Base-by-base conservation (phyloP, 2,113 vertebrate species). In the Numenius arquata region DNA sequence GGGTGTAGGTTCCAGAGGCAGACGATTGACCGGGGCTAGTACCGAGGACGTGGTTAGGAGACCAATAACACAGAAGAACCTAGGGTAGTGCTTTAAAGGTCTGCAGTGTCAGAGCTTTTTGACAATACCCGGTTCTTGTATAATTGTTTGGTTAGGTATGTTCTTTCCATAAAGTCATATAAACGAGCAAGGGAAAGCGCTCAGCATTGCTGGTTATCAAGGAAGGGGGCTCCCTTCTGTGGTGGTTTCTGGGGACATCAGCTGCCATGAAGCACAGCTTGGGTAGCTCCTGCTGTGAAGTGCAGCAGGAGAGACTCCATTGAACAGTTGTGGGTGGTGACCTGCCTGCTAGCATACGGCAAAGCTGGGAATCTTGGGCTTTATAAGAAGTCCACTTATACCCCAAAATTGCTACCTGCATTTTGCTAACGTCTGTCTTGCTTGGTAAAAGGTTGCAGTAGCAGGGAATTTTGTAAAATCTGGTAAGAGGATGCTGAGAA, bases 391-490 rank as follows among this genome's bases (percentile, higher is more conserved):
- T 25, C 16, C 3, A 0, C 3, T n/a, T 21, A 4, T 38, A 16
- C 7, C 11, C n/a, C 5, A 7, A 6, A 47, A 8, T 19, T 34
- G 12, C 30, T 18, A 0, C 11, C 0, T 56, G 23, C 1, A 0
- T 68, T 85, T 91, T 88, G 8, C 12, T 13, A 34, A 0, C 1
- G 2, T 27, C 71, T 74, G 5, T 30, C 12, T 73, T 56, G 3
- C 12, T 72, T 66, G 21, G 23, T 32, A 15, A 62, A 87, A 70
- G 29, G 25, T 38, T 41, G 30, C 8, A 32, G 21, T 50, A 68
- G 38, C 15, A 41, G 38, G 21, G 14, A 30, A 34, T 70, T 61
- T 21, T 0, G 5, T 70, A 3, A 72, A 85, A 29, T 56, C 1
- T 9, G n/a, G 3, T 21, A 30, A 41, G 40, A 30, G 19, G 8